Evolutionary conservation across 2,888 invertebrate genomes (phyloP).

Genomic region (Dasypogon diadema): DNA sequence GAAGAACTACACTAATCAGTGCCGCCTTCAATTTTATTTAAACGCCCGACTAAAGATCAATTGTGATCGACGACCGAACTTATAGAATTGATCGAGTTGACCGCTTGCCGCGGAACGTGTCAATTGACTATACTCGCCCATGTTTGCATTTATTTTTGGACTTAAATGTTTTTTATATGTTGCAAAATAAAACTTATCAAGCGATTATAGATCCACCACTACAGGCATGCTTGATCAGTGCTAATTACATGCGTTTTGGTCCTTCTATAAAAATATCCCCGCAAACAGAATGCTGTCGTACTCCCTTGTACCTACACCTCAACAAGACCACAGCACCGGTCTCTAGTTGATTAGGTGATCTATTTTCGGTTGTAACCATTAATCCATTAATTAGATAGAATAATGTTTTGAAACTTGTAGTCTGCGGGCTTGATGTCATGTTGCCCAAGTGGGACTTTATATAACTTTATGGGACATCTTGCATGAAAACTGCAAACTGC

Average conservation of each 20-base stretch:
- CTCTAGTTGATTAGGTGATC: conserved; percentile 55
- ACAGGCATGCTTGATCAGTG: conserved; percentile 23
- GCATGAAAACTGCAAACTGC: background rate
- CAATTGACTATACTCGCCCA: conserved; percentile 53
- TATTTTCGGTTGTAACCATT: conserved; percentile 55
- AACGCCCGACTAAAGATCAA: conserved; percentile 44
- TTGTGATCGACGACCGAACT: conserved; percentile 55
- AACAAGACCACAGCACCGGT: background rate
- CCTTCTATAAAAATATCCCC: conserved; percentile 42
- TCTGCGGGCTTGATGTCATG: conserved; percentile 39
- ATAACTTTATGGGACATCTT: conserved; percentile 19
- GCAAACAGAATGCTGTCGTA: background rate
- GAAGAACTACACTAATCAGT: conserved; percentile 28
- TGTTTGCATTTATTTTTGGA: conserved; percentile 52
- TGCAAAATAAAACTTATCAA: conserved; percentile 48
- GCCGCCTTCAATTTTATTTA: conserved; percentile 9
- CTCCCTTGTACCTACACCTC: conserved; percentile 22
- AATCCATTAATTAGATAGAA: conserved; percentile 55
- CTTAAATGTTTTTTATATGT: conserved; percentile 14
- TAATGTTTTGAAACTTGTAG: conserved; percentile 50
- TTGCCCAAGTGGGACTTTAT: conserved; percentile 33
- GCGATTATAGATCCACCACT: conserved; percentile 47
- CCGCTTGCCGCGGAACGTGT: conserved; percentile 55
- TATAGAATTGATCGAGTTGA: conserved; percentile 53
- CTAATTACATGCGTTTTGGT: conserved; percentile 42